Percentiles rank a stretch among this genome's conserved stretches.
Conservation (phyloP, 37 sponge, comb jelly and placozoan species). For the Bolinopsis microptera region DNA sequence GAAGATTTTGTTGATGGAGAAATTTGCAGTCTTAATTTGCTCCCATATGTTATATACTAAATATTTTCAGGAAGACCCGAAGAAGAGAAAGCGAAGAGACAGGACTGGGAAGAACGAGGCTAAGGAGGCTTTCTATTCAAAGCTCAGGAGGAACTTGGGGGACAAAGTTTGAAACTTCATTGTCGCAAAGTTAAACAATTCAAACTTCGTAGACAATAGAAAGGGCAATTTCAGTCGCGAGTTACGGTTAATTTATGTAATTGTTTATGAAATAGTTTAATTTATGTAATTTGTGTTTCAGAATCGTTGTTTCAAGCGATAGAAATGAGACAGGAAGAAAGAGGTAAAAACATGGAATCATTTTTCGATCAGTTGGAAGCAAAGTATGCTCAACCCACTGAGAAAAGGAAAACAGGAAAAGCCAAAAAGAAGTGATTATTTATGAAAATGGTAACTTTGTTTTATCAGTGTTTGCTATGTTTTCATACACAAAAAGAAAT, state of each 20-base stretch:
- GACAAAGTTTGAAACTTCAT: no score
- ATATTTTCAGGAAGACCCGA: background rate
- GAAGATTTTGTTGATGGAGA: no score
- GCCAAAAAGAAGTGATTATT: constrained; percentile 30
- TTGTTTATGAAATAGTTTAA: background rate
- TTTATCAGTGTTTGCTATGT: no score
- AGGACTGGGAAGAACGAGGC: background rate
- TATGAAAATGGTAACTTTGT: no score
- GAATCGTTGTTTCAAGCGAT: constrained; percentile 7
- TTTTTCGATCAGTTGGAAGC: constrained; percentile 22
- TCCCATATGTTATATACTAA: background rate
- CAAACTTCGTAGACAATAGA: no score
- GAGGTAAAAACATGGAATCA: constrained; percentile 34
- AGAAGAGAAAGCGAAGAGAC: constrained; percentile 19
- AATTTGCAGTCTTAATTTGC: no score
- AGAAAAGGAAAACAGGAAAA: constrained; percentile 1
- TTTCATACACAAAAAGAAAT: no score
- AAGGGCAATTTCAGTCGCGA: no score
- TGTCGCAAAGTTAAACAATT: no score
- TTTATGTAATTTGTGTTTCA: background rate
- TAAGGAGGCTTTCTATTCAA: background rate
- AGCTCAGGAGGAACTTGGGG: background rate
- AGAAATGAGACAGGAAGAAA: constrained; percentile 14
- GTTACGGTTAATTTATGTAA: no score
- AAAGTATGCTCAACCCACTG: constrained; percentile 7